Percentiles rank a stretch among this genome's conserved stretches.
Evolutionary conservation across 2,797 vertebrate species (phyloP).

Genomic region (Arnoldichthys spilopterus): DNA sequence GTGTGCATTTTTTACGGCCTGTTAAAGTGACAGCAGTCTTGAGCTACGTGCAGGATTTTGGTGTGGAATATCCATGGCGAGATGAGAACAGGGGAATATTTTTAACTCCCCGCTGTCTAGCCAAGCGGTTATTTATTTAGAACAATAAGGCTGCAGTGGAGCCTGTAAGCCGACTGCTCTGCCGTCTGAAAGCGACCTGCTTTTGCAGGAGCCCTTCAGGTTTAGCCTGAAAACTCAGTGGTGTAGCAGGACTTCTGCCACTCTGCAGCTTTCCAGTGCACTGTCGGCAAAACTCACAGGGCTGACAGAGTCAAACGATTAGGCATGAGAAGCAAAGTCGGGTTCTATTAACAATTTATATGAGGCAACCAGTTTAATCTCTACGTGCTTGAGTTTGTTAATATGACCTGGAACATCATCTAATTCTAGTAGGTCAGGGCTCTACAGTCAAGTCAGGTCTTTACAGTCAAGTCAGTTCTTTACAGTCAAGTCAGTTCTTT

Average conservation of each 20-base stretch:
- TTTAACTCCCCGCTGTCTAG: slow-evolving; percentile 44
- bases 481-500: too few species aligned
- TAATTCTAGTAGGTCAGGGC: too few species aligned
- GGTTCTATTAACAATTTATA: background rate
- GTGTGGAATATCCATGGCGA: background rate
- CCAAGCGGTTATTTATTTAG: slow-evolving; percentile 60
- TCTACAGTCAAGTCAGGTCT: too few species aligned
- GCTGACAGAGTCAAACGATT: background rate
- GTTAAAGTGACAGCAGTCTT: background rate
- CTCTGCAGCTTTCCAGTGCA: background rate
- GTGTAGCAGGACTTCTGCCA: too few species aligned
- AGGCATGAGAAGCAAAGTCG: background rate
- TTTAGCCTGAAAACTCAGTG: background rate
- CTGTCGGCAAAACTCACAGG: background rate
- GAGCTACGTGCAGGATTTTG: background rate
- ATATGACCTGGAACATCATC: too few species aligned
- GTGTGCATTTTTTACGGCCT: background rate
- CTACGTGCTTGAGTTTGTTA: too few species aligned
- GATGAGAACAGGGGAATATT: slow-evolving; percentile 21
- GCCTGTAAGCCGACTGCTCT: slow-evolving; percentile 38
- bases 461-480: too few species aligned
- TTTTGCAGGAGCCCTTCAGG: slow-evolving; percentile 22
- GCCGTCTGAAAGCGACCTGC: background rate
- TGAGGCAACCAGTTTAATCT: background rate
- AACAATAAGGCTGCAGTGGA: slow-evolving; percentile 42